Base-by-base conservation (phyloP, 2,113 vertebrate species). In the Carassius gibelio region DNA sequence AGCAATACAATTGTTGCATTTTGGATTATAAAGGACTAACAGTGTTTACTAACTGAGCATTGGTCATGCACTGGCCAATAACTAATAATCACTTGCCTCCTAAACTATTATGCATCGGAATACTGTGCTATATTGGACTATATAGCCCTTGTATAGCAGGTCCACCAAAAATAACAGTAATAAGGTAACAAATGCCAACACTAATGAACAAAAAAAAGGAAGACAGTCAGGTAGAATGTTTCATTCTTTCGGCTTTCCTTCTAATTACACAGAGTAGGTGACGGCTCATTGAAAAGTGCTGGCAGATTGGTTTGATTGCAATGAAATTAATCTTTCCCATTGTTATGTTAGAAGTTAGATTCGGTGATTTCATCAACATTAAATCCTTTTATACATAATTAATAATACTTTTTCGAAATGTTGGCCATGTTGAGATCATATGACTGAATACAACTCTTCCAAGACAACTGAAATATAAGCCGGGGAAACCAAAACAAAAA, bases 71-170 rank as follows among this genome's bases (percentile, higher is more conserved):
- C 75, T 57, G 81, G 64, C 81, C 66, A 38, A 55, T 38, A 38
- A 42, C 42, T 15, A 15, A 34, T 50, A 81, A 69, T 68, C 62
- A 68, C 45, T 68, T 66, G 42, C 61, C 45, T 81, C 79, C 59
- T 81, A 50, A 68, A 68, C 62, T 30, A 83, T 57, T 38, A 71
- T 17, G 26, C 34, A 78, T 66, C 62, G 5, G 52, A 61, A 71
- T 71, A 78, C 64, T 71, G 79, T 19, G 57, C 77, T 84, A 71
- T 36, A 26, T 76, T 71, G 72, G 78, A 85, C 83, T 69, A 52
- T 48, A 42, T 57, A 84, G 83, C 86, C 80, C 84, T 88, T 83
- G 8, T 72, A 42, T 17, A 77, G 74, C 84, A 23, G 38, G 76
- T 64, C 48, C 45, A 48, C 45, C 45, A 48, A 10, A 8, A 48